Conservation (phyloP, 64 coral and sea anemone species). For the Dendrophyllia cribrosa region DNA sequence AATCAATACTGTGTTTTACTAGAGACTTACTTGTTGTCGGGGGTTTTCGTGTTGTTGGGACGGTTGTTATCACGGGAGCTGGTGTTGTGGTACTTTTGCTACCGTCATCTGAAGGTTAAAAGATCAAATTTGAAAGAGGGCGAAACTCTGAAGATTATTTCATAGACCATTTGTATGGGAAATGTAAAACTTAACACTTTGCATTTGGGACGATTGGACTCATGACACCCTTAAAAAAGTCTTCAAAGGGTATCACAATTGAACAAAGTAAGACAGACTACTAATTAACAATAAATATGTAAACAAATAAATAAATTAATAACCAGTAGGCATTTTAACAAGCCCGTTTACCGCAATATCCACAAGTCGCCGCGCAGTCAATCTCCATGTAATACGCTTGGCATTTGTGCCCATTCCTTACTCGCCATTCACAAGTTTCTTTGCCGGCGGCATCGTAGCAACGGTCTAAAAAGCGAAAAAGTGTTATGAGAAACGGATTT, state of each 20-base stretch:
- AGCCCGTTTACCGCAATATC: conserved; percentile 16
- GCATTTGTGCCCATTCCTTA: conserved; percentile 27
- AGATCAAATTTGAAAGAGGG: too few relatives aligned
- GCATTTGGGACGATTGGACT: too few relatives aligned
- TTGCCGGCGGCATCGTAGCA: conserved; percentile 28
- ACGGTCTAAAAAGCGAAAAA: not conserved
- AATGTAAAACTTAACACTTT: too few relatives aligned
- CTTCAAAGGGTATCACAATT: too few relatives aligned
- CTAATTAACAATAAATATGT: too few relatives aligned
- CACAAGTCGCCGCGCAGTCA: conserved; percentile 51
- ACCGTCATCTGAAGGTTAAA: not conserved
- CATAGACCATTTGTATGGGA: too few relatives aligned
- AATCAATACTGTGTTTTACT: too few relatives aligned
- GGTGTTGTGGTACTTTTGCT: conserved; percentile 3
- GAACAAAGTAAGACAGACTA: too few relatives aligned
- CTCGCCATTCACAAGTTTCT: conserved; percentile 5
- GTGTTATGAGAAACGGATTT: not conserved
- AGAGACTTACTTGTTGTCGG: not conserved
- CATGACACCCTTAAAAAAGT: too few relatives aligned
- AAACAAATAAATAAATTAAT: too few relatives aligned
- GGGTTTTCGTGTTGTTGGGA: not conserved
- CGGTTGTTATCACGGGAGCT: not conserved
- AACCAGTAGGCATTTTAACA: too few relatives aligned
- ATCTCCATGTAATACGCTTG: conserved; percentile 30
- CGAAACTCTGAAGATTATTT: too few relatives aligned